Base-by-base conservation (phyloP, 2,888 invertebrate genomes). In the Sesamia inferens region DNA sequence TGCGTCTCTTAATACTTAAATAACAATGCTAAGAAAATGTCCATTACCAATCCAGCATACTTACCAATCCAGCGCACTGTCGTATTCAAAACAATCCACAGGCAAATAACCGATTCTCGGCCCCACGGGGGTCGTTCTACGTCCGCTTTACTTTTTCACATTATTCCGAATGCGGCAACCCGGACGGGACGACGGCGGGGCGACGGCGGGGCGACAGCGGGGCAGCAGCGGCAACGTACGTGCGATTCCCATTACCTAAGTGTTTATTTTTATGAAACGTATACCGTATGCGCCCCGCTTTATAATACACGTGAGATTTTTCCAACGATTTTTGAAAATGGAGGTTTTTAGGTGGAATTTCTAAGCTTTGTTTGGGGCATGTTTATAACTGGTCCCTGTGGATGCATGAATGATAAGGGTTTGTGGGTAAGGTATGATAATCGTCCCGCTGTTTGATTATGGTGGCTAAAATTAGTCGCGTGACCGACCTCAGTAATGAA, bases 11-110 rank as follows among this genome's bases (percentile, higher is more conserved):
- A 10, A 3, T n/a, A 31, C 8, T 31, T 7, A 2, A 11, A 72
- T 7, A 71, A 5, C 10, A 72, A 31, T 6, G 44, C 14, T 58
- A 61, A 19, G 44, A 1, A 61, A 66, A 74, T 31, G 11, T 22
- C 58, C 48, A 68, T 39, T 74, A 48, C 47, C n/a, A 63, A 84
- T 87, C 88, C 87, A 86, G 82, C 78, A 74, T 85, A 48, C 82
- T 89, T 84, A 85, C 83, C 79, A 90, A 87, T 90, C 91, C 88
- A 86, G 82, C 75, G 70, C 71, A 71, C 76, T 72, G 86, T 82
- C 89, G 90, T 94, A 94, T 95, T 95, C 95, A 94, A 94, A 95
- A 95, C 95, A 94, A 94, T 95, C 94, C 93, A 93, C 92, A 88
- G 90, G 92, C 93, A 94, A 93, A 94, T 94, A 94, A 94, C 95